Conservation (phyloP, 2,113 vertebrate genomes). For the Scalopus aquaticus region DNA sequence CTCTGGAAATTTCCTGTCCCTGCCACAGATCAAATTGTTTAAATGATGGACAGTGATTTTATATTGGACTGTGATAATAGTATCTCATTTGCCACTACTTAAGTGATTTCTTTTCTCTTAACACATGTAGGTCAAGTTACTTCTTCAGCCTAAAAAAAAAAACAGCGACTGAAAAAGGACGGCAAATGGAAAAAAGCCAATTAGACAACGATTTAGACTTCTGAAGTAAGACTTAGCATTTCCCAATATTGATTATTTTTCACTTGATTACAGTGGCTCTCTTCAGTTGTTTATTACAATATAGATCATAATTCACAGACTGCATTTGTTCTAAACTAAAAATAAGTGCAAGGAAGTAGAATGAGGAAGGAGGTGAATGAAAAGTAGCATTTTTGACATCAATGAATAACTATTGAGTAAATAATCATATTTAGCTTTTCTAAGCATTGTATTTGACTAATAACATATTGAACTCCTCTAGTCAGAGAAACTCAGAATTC, state of each 20-base stretch:
- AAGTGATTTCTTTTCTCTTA: constrained; percentile 76
- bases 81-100: constrained; percentile 75
- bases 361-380: constrained; percentile 44
- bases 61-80: constrained; percentile 71
- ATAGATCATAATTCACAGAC: constrained; percentile 42
- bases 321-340: constrained; percentile 40
- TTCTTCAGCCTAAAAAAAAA: constrained; percentile 67
- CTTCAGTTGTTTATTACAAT: constrained; percentile 59
- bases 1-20: constrained; percentile 58
- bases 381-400: constrained; percentile 54
- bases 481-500: constrained; percentile 32
- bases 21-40: constrained; percentile 73
- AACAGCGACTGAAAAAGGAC: constrained; percentile 51
- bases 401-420: constrained; percentile 51
- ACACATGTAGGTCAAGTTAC: constrained; percentile 76
- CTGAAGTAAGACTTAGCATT: constrained; percentile 31
- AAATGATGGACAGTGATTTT: constrained; percentile 69
- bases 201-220: constrained; percentile 56
- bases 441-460: constrained; percentile 49
- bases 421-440: constrained; percentile 44
- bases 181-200: constrained; percentile 59
- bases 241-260: constrained; percentile 69
- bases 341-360: neutral
- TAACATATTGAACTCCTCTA: constrained; percentile 50
- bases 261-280: constrained; percentile 24